These are phyloP conservation scores for Vanessa cardui DNA, from an alignment of 2,888 invertebrate species.

Conservation along the genomic window DNA sequence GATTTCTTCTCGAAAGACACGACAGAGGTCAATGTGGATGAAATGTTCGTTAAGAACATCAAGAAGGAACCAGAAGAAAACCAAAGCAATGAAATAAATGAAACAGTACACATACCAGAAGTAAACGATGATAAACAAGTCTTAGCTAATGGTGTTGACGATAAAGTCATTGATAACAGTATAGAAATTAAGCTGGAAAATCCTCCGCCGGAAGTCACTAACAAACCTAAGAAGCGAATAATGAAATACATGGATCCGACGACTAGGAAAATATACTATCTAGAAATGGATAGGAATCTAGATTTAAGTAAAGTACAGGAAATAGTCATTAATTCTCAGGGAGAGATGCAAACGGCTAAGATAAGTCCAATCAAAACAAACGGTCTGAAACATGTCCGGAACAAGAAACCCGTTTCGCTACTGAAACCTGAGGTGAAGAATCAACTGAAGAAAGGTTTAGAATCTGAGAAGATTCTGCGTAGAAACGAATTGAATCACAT, in stretches of 20 bases:
- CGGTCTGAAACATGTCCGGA: constrained; percentile 58
- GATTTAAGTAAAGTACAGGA: constrained; percentile 72
- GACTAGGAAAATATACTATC: constrained; percentile 72
- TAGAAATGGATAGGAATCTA: constrained; percentile 71
- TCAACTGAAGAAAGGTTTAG: constrained; percentile 51
- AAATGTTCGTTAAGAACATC: constrained; percentile 69
- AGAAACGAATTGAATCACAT: constrained; percentile 57
- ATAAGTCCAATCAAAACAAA: constrained; percentile 68
- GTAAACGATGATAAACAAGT: constrained; percentile 10
- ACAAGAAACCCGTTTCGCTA: constrained; percentile 60
- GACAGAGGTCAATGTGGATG: constrained; percentile 68
- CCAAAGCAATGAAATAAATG: neutral
- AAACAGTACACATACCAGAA: constrained; percentile 12
- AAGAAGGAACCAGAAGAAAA: constrained; percentile 46
- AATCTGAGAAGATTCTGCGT: constrained; percentile 25
- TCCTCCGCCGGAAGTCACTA: constrained; percentile 53
- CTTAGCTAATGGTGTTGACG: constrained; percentile 9
- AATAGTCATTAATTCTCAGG: constrained; percentile 65
- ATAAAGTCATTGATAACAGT: constrained; percentile 19
- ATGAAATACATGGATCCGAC: constrained; percentile 73
- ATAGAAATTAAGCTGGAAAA: constrained; percentile 39
- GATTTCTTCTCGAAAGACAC: constrained; percentile 71
- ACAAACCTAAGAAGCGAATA: constrained; percentile 59
- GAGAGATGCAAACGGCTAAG: constrained; percentile 59
- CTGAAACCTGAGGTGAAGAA: constrained; percentile 66